These are phyloP conservation scores for Pollenia amentaria DNA, from an alignment of 2,888 invertebrate genomes.

Conservation along the genomic window DNA sequence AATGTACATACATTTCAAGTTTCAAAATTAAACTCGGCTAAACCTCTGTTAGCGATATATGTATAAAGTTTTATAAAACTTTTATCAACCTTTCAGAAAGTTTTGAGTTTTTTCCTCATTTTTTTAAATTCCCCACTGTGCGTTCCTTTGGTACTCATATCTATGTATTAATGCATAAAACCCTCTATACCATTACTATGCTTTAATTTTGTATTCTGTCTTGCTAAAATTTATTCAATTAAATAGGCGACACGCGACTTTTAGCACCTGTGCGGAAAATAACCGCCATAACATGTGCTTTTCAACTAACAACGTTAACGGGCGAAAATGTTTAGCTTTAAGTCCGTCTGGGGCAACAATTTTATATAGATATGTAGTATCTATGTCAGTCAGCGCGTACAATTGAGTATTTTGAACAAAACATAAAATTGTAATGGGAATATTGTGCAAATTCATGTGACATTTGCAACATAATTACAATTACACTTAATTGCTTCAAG, in stretches of 20 bases:
- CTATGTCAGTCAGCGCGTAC: background rate
- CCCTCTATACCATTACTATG: constrained; percentile 33
- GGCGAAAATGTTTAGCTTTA: background rate
- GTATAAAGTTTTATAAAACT: no score
- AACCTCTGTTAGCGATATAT: no score
- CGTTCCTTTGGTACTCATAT: background rate
- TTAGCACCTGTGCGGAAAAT: constrained; percentile 71
- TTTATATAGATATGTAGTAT: background rate
- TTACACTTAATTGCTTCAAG: constrained; percentile 52
- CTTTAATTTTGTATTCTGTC: constrained; percentile 53
- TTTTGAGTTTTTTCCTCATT: no score
- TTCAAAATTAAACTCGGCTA: no score
- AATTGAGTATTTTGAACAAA: background rate
- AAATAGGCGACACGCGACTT: constrained; percentile 71
- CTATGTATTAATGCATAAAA: constrained; percentile 32
- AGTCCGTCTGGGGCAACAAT: background rate
- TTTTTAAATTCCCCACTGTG: no score
- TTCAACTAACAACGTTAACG: constrained; percentile 17
- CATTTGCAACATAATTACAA: constrained; percentile 35
- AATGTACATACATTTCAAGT: no score
- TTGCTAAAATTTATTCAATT: constrained; percentile 68
- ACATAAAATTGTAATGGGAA: constrained; percentile 4
- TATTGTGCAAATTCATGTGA: constrained; percentile 35
- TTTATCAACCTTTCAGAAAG: no score
- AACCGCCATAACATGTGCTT: constrained; percentile 41